A percentile compares a stretch with the other conserved stretches of the same genome.
These are phyloP conservation scores for Eupithecia abbreviata DNA, from an alignment of 2,888 invertebrate species.

Conservation along the genomic window DNA sequence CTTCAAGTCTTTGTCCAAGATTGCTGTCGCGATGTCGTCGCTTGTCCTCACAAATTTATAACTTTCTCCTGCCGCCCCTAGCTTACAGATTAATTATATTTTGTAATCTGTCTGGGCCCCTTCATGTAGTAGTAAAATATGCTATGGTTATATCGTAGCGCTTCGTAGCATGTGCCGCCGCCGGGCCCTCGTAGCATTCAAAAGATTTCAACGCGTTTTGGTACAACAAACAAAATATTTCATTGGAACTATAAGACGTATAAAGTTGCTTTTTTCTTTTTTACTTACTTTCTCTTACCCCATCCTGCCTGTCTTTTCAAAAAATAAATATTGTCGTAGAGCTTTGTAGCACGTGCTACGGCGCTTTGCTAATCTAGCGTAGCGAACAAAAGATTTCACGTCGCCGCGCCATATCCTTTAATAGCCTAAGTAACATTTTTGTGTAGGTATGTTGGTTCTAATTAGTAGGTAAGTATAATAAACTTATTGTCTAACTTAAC, in stretches of 20 bases:
- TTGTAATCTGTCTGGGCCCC: background rate
- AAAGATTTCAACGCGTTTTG: slow-evolving; percentile 4
- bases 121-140: background rate
- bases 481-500: background rate
- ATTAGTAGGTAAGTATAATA: background rate
- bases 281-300: background rate
- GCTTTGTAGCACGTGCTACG: background rate
- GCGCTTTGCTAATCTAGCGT: background rate
- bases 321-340: background rate
- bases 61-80: background rate
- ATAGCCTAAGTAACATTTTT: background rate
- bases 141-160: background rate
- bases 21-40: background rate
- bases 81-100: background rate
- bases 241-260: background rate
- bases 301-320: background rate
- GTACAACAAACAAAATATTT: background rate
- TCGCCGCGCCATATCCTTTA: background rate
- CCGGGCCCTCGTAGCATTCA: background rate
- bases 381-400: background rate
- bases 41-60: background rate
- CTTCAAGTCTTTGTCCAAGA: background rate
- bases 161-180: background rate
- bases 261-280: background rate
- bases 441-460: background rate